Percentiles rank a stretch among this genome's conserved stretches.
phyloP scores from a whole-genome alignment of 2,888 invertebrate genomes.

The Drosophila prolongata region DNA sequence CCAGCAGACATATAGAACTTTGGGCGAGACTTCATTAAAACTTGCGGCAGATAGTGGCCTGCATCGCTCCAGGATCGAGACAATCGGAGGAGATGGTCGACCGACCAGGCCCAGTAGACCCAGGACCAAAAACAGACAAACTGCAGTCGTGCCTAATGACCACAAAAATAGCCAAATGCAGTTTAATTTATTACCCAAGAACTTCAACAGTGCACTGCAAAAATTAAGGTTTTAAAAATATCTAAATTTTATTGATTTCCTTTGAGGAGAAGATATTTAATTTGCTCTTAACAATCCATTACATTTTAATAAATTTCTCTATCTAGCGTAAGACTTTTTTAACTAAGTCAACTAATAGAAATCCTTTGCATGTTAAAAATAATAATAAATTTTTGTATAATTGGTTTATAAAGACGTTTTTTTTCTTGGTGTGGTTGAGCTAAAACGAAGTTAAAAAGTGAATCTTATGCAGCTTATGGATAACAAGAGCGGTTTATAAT shows the following conservation, averaged over 20 bases:
- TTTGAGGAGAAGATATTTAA: too few species aligned
- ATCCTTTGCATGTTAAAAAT: too few species aligned
- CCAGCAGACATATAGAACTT: constrained; percentile 48
- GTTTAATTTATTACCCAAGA: constrained; percentile 68
- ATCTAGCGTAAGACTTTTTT: too few species aligned
- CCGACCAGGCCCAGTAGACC: constrained; percentile 1
- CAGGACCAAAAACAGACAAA: constrained; percentile 51
- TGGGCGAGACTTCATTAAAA: constrained; percentile 73
- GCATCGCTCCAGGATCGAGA: constrained; percentile 8
- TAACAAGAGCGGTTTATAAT: background rate
- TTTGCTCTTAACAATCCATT: too few species aligned
- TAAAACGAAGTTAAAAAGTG: background rate
- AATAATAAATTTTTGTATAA: too few species aligned
- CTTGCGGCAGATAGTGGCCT: constrained; percentile 41
- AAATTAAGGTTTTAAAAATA: background rate
- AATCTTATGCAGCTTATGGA: background rate
- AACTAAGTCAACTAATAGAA: too few species aligned
- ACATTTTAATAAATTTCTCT: too few species aligned
- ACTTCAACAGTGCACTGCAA: constrained; percentile 27
- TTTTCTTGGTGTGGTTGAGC: background rate
- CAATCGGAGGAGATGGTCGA: constrained; percentile 4
- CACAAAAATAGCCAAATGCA: constrained; percentile 77
- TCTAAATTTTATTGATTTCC: too few species aligned
- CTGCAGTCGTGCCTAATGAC: constrained; percentile 74
- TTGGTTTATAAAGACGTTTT: background rate